phyloP scores from a whole-genome alignment of 2,888 invertebrate genomes.

The Melanargia galathea region DNA sequence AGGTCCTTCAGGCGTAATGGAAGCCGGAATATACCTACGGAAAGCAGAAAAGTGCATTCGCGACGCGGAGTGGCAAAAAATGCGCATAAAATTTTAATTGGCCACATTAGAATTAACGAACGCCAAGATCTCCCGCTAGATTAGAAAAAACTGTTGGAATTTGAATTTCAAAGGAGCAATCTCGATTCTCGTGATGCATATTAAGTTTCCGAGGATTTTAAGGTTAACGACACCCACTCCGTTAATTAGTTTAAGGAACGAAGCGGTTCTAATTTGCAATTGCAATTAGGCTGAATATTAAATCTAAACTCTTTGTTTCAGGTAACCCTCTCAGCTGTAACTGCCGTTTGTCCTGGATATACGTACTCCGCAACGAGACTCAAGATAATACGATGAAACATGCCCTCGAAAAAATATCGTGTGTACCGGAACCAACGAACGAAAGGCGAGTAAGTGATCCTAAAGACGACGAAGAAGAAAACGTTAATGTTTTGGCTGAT shows the following conservation, averaged over 20 bases:
- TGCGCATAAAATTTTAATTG: conserved; percentile 42
- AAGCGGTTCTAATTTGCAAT: conserved; percentile 35
- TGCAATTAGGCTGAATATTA: conserved; percentile 32
- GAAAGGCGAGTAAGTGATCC: conserved; percentile 61
- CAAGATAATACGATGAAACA: conserved; percentile 85
- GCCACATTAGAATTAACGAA: conserved; percentile 39
- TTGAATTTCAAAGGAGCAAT: conserved; percentile 36
- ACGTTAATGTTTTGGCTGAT: conserved; percentile 59
- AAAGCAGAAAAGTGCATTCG: conserved; percentile 39
- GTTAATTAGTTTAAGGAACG: conserved; percentile 31
- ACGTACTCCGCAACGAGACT: conserved; percentile 88
- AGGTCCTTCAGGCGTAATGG: conserved; percentile 39
- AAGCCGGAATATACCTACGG: conserved; percentile 37
- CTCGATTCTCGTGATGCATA: conserved; percentile 35
- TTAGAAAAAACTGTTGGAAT: conserved; percentile 42
- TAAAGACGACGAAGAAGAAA: conserved; percentile 53
- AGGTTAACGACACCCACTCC: conserved; percentile 35
- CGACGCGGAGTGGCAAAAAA: conserved; percentile 33
- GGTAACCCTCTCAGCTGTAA: conserved; percentile 92
- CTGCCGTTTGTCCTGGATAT: conserved; percentile 91
- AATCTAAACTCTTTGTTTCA: conserved; percentile 62
- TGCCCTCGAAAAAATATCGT: conserved; percentile 87
- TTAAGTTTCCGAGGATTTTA: conserved; percentile 34
- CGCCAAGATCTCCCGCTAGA: conserved; percentile 34
- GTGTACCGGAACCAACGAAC: conserved; percentile 80